Percentiles rank a stretch among this genome's conserved stretches.
phyloP scores from a whole-genome alignment of 2,113 vertebrate species.

The Chrysemys picta region DNA sequence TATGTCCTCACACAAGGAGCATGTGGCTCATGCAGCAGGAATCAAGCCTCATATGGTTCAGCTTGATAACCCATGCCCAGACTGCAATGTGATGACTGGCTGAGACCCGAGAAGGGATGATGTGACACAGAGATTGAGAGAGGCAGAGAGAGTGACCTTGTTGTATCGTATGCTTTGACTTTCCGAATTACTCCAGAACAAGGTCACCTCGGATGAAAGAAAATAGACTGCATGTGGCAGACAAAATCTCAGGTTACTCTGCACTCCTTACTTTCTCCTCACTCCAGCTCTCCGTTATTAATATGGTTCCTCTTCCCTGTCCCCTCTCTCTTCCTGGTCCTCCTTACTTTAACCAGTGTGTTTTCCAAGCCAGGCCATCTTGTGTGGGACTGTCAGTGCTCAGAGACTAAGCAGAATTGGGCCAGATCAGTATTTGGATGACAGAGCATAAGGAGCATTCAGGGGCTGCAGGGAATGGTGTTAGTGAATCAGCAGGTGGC shows the following conservation, averaged over 20 bases:
- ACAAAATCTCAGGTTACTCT: constrained; percentile 20
- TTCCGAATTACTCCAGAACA: neutral
- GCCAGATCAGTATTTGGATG: neutral
- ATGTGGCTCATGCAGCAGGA: neutral
- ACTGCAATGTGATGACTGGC: constrained; percentile 26
- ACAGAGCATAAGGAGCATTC: neutral
- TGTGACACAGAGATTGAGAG: constrained; percentile 51
- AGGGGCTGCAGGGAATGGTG: neutral
- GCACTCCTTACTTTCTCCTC: neutral
- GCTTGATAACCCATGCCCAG: neutral
- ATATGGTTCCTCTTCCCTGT: neutral
- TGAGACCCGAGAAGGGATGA: constrained; percentile 37
- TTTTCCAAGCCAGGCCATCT: neutral
- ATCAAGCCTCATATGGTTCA: neutral
- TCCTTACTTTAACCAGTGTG: neutral
- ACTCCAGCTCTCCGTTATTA: rapidly evolving
- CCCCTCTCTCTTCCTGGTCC: neutral
- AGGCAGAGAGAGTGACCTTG: neutral
- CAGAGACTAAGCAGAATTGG: no score
- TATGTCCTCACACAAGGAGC: neutral
- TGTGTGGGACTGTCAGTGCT: neutral
- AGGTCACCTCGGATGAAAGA: constrained; percentile 19
- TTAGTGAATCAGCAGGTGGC: neutral
- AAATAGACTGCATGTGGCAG: constrained; percentile 49
- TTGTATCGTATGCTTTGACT: constrained; percentile 46